Base-by-base conservation (phyloP, 2,797 vertebrate genomes). In the Triplophysa yarkandensis region DNA sequence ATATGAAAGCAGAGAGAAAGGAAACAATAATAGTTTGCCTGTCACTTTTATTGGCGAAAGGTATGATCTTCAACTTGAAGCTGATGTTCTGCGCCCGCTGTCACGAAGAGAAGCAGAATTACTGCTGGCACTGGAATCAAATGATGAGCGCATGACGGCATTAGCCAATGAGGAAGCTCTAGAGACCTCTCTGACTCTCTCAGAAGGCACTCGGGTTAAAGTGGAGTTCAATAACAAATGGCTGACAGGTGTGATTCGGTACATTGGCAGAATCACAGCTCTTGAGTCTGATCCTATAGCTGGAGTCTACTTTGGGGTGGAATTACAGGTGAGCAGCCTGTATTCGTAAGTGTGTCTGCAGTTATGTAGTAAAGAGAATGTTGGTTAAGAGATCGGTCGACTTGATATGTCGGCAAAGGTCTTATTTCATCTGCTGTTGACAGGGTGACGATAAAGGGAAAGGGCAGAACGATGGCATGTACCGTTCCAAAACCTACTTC, bases 271-370 rank as follows among this genome's bases (percentile, higher is more conserved):
- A 1, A 0, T 86, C 1, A 3, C 2, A 1, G 14, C 48, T 1
- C 0, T 4, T 46, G 0, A 0, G 2, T 3, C 0, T 0, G 0
- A 0, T 0, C 77, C 74, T 4, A 1, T 86, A 2, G 1, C 2
- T 0, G 93, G 85, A 0, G 62, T 46, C 0, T 88, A 85, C 77
- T 94, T 94, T 0, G 95, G 94, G 4, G 84, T 96, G 16, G 93
- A 96, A 60, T 80, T 96, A 7, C 89, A 93, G 94, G 95, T 95
- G 70, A 80, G 74, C 32, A 46, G 6, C 4, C 1, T 6, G 23
- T 72, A 21, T 66, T 6, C 10, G 1, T 50, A 6, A 30, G 17
- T 19, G 77, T 58, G 11, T 34, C 34, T 43, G 2, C 14, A 13
- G 2, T 14, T 7, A 2, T 34, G 30, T 19, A 25, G 3, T 39